Percentiles rank a stretch among this genome's conserved stretches.
Conservation (phyloP, 2,113 vertebrate species). For the Zapus hudsonius region DNA sequence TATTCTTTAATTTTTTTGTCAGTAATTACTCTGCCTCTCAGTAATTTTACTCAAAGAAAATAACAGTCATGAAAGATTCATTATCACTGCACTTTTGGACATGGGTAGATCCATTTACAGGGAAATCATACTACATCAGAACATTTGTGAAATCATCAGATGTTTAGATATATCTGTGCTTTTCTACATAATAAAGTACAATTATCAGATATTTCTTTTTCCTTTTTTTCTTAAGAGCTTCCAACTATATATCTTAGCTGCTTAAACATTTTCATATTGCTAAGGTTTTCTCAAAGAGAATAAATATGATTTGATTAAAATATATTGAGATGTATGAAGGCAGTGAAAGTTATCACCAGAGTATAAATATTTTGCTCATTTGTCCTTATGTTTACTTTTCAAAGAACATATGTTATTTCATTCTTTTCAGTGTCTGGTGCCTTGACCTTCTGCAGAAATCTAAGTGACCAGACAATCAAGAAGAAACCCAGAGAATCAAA, state of each 20-base stretch:
- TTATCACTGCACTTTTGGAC: no score
- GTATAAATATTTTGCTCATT: not conserved
- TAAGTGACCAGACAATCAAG: not conserved
- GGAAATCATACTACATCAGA: not conserved
- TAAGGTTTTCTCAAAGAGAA: not conserved
- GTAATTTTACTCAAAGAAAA: not conserved
- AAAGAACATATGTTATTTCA: not conserved
- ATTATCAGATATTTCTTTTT: not conserved
- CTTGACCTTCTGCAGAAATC: not conserved
- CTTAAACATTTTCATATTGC: not conserved
- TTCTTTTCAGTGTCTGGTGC: not conserved
- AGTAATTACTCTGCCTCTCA: no score
- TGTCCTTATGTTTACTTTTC: not conserved
- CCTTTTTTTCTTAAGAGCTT: not conserved
- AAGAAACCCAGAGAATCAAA: not conserved
- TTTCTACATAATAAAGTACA: not conserved
- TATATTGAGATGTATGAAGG: not conserved
- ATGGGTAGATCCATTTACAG: not conserved
- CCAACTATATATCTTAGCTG: not conserved
- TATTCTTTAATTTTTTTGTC: not conserved
- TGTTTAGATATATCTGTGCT: not conserved
- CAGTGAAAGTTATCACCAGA: not conserved
- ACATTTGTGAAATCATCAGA: not conserved
- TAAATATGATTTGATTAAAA: not conserved
- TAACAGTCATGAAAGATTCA: not conserved